These are phyloP conservation scores for Anthophora plumipes DNA, from an alignment of 2,888 invertebrate genomes.

Conservation along the genomic window DNA sequence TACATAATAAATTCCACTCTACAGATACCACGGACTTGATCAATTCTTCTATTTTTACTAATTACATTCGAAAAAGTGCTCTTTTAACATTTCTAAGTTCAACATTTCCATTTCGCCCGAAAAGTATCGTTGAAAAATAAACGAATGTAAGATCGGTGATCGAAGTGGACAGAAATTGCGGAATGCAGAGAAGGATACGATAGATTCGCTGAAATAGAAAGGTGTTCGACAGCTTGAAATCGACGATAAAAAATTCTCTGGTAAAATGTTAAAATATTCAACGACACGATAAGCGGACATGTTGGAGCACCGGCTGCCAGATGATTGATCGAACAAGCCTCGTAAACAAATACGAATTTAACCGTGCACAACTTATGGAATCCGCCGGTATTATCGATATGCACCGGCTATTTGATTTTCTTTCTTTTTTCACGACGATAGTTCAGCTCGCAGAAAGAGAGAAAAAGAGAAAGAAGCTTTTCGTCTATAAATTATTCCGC, in stretches of 20 bases:
- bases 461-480: too few species aligned
- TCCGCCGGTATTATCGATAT: slow-evolving; percentile 2
- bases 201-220: slow-evolving; percentile 41
- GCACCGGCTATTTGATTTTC: neutral
- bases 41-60: too few species aligned
- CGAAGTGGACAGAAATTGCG: neutral
- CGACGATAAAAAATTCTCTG: slow-evolving; percentile 21
- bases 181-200: neutral
- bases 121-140: neutral
- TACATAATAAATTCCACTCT: too few species aligned
- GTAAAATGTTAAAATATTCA: slow-evolving; percentile 53
- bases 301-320: neutral
- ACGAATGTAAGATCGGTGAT: too few species aligned
- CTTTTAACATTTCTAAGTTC: too few species aligned
- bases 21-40: too few species aligned
- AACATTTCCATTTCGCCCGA: too few species aligned
- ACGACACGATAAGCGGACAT: slow-evolving; percentile 28
- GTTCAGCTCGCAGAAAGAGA: neutral
- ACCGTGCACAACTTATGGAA: slow-evolving; percentile 6
- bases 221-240: slow-evolving; percentile 47
- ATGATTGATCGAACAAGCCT: slow-evolving; percentile 44
- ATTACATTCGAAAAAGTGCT: too few species aligned
- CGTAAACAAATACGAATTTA: slow-evolving; percentile 54
- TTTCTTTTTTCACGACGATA: neutral
- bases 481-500: slow-evolving; percentile 22